phyloP scores from a whole-genome alignment of 1,140 invertebrate genomes.

The Aricia agestis region DNA sequence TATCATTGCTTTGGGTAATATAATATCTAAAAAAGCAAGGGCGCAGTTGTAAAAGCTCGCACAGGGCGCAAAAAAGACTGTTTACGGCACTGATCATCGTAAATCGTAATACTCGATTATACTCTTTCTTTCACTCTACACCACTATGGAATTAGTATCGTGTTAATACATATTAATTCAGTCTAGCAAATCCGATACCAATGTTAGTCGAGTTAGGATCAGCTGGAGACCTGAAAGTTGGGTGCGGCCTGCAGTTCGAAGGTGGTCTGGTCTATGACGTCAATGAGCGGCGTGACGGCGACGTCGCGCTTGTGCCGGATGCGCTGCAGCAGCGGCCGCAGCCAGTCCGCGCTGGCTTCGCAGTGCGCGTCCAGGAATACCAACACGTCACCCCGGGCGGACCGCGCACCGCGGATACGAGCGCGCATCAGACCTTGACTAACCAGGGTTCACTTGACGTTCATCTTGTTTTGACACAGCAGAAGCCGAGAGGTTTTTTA shows the following conservation, averaged over 20 bases:
- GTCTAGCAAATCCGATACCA: not conserved
- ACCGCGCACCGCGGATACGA: conserved; percentile 86
- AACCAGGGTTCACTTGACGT: conserved; percentile 12
- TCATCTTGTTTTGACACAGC: not conserved
- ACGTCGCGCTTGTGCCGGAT: conserved; percentile 87
- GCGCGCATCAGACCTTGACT: conserved; percentile 90
- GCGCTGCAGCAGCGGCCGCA: conserved; percentile 90
- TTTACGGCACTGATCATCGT: no score
- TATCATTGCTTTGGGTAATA: no score
- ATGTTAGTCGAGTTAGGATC: not conserved
- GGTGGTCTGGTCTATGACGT: conserved; percentile 92
- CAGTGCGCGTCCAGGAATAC: conserved; percentile 98
- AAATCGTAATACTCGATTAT: no score
- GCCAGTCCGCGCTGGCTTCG: conserved; percentile 89
- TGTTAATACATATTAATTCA: not conserved
- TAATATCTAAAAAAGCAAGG: no score
- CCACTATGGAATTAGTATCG: not conserved
- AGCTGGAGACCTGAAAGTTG: conserved; percentile 66
- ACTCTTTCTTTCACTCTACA: not conserved
- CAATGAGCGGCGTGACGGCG: conserved; percentile 94
- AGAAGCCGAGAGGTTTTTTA: not conserved
- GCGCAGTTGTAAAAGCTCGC: no score
- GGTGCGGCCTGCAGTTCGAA: conserved; percentile 85
- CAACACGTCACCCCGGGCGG: conserved; percentile 88
- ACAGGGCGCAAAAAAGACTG: no score